Evolutionary conservation across 2,113 vertebrate genomes (phyloP).

Genomic region (Lathamus discolor): DNA sequence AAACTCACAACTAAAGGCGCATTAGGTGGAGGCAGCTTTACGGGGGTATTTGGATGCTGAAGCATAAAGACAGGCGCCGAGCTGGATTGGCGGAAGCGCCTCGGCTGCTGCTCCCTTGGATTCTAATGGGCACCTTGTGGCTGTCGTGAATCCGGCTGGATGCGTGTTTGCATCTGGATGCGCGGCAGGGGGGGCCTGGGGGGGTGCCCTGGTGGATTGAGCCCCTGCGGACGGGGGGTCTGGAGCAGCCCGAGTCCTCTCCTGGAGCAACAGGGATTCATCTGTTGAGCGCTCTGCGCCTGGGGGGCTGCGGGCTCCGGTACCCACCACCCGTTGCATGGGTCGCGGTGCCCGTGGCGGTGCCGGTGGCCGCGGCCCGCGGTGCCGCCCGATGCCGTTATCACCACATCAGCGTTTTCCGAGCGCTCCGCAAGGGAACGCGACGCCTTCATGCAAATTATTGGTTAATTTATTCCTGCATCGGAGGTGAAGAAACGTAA

Average conservation of each 20-base stretch:
- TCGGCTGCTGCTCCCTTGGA: not conserved
- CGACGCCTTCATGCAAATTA: not conserved
- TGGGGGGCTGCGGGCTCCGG: too few species aligned
- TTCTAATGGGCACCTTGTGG: not conserved
- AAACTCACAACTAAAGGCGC: not conserved
- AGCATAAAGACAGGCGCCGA: not conserved
- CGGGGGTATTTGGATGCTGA: not conserved
- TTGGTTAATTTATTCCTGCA: not conserved
- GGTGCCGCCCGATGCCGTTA: too few species aligned
- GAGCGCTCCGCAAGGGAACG: not conserved
- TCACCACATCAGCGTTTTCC: not conserved
- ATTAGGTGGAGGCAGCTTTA: not conserved
- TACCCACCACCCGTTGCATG: not conserved
- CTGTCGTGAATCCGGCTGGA: not conserved
- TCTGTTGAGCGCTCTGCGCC: not conserved
- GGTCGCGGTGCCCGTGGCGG: too few species aligned
- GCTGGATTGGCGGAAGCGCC: not conserved
- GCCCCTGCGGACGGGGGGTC: not conserved
- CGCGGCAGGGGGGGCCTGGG: not conserved
- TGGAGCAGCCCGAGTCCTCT: not conserved
- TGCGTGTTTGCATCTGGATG: not conserved
- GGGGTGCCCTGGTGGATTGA: fast-evolving
- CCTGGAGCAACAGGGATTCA: not conserved
- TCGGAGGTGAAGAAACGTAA: not conserved
- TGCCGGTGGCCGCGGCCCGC: too few species aligned